These are phyloP conservation scores for Eustalomyia histrio DNA, from an alignment of 2,888 invertebrate species.

Conservation along the genomic window DNA sequence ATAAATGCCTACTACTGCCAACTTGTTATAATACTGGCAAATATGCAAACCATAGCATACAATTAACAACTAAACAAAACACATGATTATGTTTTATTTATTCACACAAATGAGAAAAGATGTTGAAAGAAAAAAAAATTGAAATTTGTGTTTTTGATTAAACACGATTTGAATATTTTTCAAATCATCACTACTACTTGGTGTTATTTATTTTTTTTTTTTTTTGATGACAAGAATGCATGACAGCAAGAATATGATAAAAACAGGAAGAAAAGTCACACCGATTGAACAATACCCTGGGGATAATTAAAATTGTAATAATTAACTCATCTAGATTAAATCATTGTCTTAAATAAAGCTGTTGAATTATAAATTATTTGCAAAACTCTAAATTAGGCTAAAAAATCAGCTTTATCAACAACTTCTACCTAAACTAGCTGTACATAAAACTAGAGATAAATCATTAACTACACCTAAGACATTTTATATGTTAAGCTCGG, in stretches of 20 bases:
- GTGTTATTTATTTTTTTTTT: no score
- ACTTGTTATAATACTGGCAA: conserved; percentile 35
- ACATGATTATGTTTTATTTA: conserved; percentile 57
- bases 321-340: no score
- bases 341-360: no score
- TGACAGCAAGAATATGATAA: not conserved
- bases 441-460: no score
- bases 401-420: no score
- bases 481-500: no score
- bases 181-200: conserved; percentile 49
- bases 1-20: conserved; percentile 54
- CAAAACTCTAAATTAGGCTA: no score
- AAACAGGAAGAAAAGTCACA: not conserved
- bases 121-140: conserved; percentile 38
- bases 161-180: conserved; percentile 64
- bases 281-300: no score
- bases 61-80: conserved; percentile 36
- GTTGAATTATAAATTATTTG: no score
- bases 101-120: conserved; percentile 39
- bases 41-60: conserved; percentile 25
- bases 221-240: conserved; percentile 5
- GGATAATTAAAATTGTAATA: no score
- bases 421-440: no score
- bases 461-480: no score
- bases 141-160: conserved; percentile 58